Conservation (phyloP, 2,113 vertebrate species). For the Propithecus coquereli region DNA sequence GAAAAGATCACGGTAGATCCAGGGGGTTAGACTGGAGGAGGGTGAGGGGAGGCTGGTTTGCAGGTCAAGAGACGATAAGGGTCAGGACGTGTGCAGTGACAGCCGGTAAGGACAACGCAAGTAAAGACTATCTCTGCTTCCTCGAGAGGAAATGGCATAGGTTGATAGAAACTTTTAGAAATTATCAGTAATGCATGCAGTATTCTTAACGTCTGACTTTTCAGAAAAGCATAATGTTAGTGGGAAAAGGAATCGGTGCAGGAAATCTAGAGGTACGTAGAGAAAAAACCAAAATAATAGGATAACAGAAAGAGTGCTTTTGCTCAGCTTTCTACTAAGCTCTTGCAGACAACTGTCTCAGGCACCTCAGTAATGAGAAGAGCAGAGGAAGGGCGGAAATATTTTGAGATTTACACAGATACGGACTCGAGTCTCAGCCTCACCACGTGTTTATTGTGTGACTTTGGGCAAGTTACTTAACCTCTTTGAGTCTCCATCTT, state of each 20-base stretch:
- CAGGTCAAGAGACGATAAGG: neutral
- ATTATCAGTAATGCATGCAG: too few species aligned
- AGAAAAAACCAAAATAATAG: neutral
- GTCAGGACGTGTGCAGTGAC: neutral
- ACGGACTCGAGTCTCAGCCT: neutral
- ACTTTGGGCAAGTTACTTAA: neutral
- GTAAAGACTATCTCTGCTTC: neutral
- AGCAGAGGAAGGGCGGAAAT: neutral
- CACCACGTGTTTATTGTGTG: fast-evolving
- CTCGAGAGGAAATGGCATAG: neutral
- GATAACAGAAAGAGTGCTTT: neutral
- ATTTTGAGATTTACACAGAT: too few species aligned
- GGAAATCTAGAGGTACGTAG: neutral
- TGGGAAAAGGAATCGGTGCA: neutral
- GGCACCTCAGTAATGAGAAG: neutral
- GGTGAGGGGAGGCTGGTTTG: too few species aligned
- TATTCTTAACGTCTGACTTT: neutral
- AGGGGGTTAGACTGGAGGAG: neutral
- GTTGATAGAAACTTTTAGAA: neutral
- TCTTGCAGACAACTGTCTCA: neutral
- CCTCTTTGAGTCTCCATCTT: neutral
- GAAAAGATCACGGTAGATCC: neutral
- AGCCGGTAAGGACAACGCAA: neutral
- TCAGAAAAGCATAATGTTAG: neutral
- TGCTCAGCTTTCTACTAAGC: neutral